Evolutionary conservation across 2,797 vertebrate species (phyloP).

Genomic region (Caiman crocodilus): DNA sequence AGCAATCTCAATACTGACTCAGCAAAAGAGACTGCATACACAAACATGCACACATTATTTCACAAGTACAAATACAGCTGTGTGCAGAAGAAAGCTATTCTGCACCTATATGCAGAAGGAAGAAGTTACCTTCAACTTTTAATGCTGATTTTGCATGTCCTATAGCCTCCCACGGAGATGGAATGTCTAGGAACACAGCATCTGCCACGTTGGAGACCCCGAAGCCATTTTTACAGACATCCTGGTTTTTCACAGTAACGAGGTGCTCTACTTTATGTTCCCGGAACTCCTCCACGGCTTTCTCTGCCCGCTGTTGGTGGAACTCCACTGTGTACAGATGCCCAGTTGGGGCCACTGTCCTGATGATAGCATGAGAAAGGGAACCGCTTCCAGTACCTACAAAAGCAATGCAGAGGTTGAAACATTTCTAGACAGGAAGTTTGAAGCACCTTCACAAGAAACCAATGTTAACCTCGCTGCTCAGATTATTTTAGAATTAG

Average conservation of each 20-base stretch:
- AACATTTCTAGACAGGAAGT: background rate
- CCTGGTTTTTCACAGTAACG: slow-evolving; percentile 95
- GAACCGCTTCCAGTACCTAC: slow-evolving; percentile 96
- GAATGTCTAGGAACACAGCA: slow-evolving; percentile 96
- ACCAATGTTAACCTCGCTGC: background rate
- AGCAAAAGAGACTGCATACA: slow-evolving; percentile 11
- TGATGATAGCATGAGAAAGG: slow-evolving; percentile 94
- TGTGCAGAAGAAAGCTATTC: background rate
- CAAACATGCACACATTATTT: background rate
- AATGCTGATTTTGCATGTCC: slow-evolving; percentile 90
- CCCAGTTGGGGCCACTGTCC: slow-evolving; percentile 93
- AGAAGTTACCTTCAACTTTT: slow-evolving; percentile 88
- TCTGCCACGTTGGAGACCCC: slow-evolving; percentile 90
- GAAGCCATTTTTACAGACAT: slow-evolving; percentile 95
- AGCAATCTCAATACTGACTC: background rate
- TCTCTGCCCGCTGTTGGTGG: slow-evolving; percentile 94
- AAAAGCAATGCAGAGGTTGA: slow-evolving; percentile 2
- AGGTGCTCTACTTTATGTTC: slow-evolving; percentile 91
- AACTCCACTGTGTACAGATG: slow-evolving; percentile 98
- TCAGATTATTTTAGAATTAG: background rate
- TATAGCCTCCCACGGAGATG: slow-evolving; percentile 96
- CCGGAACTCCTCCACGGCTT: slow-evolving; percentile 90
- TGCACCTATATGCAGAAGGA: background rate
- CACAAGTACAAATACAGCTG: background rate
- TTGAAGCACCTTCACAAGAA: background rate